These are phyloP conservation scores for Tragopan temminckii DNA, from an alignment of 2,797 vertebrate species.

Conservation along the genomic window DNA sequence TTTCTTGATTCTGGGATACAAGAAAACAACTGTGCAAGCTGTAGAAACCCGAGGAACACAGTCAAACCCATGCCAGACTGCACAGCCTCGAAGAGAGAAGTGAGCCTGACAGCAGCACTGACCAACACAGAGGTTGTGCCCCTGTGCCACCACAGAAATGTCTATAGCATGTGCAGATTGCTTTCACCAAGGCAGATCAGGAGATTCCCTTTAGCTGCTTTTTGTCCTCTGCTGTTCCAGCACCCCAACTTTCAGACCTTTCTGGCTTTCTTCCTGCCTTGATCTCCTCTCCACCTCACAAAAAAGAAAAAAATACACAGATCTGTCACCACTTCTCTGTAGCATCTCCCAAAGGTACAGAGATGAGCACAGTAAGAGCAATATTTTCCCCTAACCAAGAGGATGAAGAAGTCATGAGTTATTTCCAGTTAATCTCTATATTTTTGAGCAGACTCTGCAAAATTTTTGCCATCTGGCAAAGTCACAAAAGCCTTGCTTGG, in stretches of 20 bases:
- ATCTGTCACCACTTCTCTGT: not conserved
- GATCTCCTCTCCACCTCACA: not conserved
- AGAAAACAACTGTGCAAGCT: not conserved
- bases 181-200: not conserved
- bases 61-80: not conserved
- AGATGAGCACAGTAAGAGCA: not conserved
- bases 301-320: not conserved
- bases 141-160: too few relatives aligned
- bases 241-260: not conserved
- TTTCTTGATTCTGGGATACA: too few relatives aligned
- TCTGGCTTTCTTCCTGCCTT: not conserved
- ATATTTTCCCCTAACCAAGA: not conserved
- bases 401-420: not conserved
- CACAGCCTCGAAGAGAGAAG: not conserved
- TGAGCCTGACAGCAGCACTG: not conserved
- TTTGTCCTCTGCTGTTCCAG: not conserved
- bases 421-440: slow-evolving; percentile 6
- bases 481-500: not conserved
- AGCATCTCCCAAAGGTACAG: not conserved
- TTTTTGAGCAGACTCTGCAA: not conserved
- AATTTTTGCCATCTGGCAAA: not conserved
- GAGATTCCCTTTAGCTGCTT: not conserved
- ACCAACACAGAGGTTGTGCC: not conserved
- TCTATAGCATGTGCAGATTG: too few relatives aligned
- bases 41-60: not conserved